Base-by-base conservation (phyloP, 2,797 vertebrate genomes). In the Nyctibius grandis region DNA sequence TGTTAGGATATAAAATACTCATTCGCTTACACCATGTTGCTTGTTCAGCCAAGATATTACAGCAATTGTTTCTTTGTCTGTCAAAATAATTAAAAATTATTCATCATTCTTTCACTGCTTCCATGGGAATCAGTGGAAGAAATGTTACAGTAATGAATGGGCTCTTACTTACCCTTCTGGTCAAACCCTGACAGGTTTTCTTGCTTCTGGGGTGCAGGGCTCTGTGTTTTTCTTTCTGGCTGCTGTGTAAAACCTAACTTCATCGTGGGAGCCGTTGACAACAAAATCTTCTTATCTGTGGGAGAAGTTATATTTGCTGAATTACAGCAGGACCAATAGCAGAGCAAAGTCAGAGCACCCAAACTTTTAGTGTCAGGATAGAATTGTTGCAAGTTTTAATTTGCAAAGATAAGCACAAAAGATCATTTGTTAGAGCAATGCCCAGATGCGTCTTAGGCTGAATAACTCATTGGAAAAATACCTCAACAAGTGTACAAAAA, bases 251-350 rank as follows among this genome's bases (percentile, higher is more conserved):
- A 20, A 68, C 22, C 14, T 59, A 63, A 63, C 6, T 67, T 15
- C 17, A 2, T 33, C 0, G 0, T 38, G 54, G 47, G 22, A 76
- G n/a, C 54, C 0, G 0, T 9, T 42, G 93, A 87, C 1, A 26
- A 84, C 15, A 60, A 63, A 9, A 44, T 9, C 48, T 83, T 95
- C 67, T 77, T 3, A 9, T 60, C 95, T 96, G 75, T 60, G 72
- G 31, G 48, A 80, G 64, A 92, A 89, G 33, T 72, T 50, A 28
- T 20, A 57, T 48, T 70, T 82, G 28, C 45, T 94, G 54, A 88
- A 33, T 70, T 63, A 73, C 25, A 82, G 20, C 18, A 70, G 53
- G 60, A 85, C 1, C 4, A 90, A 53, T 7, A 68, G 4, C 33
- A 84, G 25, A 65, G 28, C 12, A 44, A 86, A 93, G 21, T 15